Percentiles rank a stretch among this genome's conserved stretches.
phyloP scores from a whole-genome alignment of 2,888 invertebrate species.

The Eristalis intricaria region DNA sequence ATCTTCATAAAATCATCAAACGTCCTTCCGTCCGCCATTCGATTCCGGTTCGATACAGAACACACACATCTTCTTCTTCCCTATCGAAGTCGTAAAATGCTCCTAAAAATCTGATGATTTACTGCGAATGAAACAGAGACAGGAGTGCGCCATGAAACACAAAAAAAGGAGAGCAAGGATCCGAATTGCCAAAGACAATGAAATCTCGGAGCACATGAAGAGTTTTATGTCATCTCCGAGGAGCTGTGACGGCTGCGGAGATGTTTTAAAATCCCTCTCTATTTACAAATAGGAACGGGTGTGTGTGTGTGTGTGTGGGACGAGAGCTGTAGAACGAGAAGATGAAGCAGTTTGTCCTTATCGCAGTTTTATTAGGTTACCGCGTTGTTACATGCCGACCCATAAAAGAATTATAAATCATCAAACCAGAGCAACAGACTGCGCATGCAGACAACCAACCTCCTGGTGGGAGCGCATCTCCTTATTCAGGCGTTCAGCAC shows the following conservation, averaged over 20 bases:
- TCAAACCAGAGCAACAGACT: not conserved
- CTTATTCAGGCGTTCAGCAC: not conserved
- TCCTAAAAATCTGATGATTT: slow-evolving; percentile 46
- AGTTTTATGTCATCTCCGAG: slow-evolving; percentile 15
- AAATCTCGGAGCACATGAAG: slow-evolving; percentile 21
- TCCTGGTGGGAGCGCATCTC: not conserved
- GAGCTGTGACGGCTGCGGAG: slow-evolving; percentile 15
- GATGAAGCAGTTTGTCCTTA: slow-evolving; percentile 7
- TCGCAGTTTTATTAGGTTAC: slow-evolving; percentile 27
- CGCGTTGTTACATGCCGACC: not conserved
- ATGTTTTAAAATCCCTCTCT: slow-evolving; percentile 21
- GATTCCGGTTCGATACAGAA: slow-evolving; percentile 13
- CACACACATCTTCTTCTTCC: not conserved
- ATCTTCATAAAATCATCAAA: slow-evolving; percentile 28
- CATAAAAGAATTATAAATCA: slow-evolving; percentile 20
- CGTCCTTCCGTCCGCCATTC: slow-evolving; percentile 7
- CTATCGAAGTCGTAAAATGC: slow-evolving; percentile 32
- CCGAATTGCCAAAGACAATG: slow-evolving; percentile 24
- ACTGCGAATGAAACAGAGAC: slow-evolving; percentile 5
- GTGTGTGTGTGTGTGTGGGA: not conserved
- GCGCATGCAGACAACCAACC: not conserved
- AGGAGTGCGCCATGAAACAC: not conserved
- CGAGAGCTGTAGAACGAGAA: too few relatives aligned
- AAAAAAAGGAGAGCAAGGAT: not conserved
- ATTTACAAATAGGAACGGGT: not conserved